A percentile compares a stretch with the other conserved stretches of the same genome.
Conservation (phyloP, 2,797 vertebrate species). For the Poeciliopsis presidionis region DNA sequence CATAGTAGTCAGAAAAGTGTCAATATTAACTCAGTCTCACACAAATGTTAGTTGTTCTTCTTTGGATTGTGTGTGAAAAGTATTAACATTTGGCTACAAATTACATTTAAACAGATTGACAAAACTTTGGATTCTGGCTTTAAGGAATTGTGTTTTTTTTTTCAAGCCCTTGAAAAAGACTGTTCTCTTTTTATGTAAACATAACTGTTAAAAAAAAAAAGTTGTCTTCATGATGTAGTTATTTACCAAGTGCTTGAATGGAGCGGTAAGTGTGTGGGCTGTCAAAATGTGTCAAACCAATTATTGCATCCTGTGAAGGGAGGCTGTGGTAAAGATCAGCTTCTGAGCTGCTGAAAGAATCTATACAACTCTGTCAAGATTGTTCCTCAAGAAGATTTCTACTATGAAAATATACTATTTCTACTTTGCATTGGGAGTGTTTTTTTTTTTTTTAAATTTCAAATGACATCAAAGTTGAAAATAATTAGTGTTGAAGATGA, state of each 20-base stretch:
- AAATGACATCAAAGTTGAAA: background rate
- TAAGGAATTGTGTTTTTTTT: background rate
- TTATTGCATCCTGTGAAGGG: background rate
- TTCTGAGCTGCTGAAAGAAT: background rate
- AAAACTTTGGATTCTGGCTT: background rate
- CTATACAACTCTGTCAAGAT: background rate
- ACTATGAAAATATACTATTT: background rate
- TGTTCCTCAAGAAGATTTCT: background rate
- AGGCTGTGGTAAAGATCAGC: background rate
- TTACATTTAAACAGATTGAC: background rate
- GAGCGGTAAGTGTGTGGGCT: constrained; percentile 3
- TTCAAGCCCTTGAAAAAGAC: background rate
- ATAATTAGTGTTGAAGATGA: background rate
- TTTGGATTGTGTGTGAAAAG: background rate
- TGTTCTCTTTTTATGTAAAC: background rate
- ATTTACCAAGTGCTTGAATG: constrained; percentile 1
- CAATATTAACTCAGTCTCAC: background rate
- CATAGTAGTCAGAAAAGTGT: background rate
- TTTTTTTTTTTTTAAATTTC: background rate
- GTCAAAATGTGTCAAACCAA: constrained; percentile 1
- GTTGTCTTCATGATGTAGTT: background rate
- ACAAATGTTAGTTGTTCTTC: background rate
- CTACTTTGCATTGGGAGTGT: background rate
- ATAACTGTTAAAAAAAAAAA: background rate
- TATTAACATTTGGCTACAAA: constrained; percentile 6